These are phyloP conservation scores for Saxidomus purpurata DNA, from an alignment of 1,140 invertebrate species.

Conservation along the genomic window DNA sequence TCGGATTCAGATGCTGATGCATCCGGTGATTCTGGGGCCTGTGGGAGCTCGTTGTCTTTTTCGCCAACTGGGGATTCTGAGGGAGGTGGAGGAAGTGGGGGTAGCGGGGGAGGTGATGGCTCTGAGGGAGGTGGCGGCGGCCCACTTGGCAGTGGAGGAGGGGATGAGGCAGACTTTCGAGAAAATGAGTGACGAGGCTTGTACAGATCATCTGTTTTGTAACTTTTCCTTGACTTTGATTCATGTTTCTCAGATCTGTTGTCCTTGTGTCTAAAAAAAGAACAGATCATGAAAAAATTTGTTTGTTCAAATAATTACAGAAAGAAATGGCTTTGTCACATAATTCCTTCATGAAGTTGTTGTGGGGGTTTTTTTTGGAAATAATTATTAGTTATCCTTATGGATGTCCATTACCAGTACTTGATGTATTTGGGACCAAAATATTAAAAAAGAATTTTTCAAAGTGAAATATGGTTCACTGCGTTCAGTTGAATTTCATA, in stretches of 20 bases:
- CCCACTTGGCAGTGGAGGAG: slow-evolving; percentile 54
- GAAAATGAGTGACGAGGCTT: slow-evolving; percentile 62
- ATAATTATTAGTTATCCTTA: no score
- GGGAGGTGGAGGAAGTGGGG: slow-evolving; percentile 41
- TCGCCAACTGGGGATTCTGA: slow-evolving; percentile 11
- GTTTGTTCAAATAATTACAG: background rate
- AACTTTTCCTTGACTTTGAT: slow-evolving; percentile 44
- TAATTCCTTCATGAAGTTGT: no score
- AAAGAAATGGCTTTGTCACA: no score
- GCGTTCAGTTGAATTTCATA: no score
- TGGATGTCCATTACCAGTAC: no score
- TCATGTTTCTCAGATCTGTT: slow-evolving; percentile 23
- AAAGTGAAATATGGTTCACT: no score
- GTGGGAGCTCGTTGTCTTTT: slow-evolving; percentile 33
- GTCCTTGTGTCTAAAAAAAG: slow-evolving; percentile 14
- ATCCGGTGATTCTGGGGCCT: slow-evolving; percentile 46
- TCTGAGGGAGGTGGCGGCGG: slow-evolving; percentile 48
- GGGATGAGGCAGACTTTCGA: slow-evolving; percentile 35
- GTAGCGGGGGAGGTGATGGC: slow-evolving; percentile 28
- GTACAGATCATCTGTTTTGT: slow-evolving; percentile 57
- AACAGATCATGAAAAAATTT: background rate
- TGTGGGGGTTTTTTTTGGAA: no score
- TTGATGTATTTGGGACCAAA: no score
- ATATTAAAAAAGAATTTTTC: no score
- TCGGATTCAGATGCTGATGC: background rate